Percentiles rank a stretch among this genome's conserved stretches.
Conservation (phyloP, 2,113 vertebrate species). For the Gymnobelideus leadbeateri region DNA sequence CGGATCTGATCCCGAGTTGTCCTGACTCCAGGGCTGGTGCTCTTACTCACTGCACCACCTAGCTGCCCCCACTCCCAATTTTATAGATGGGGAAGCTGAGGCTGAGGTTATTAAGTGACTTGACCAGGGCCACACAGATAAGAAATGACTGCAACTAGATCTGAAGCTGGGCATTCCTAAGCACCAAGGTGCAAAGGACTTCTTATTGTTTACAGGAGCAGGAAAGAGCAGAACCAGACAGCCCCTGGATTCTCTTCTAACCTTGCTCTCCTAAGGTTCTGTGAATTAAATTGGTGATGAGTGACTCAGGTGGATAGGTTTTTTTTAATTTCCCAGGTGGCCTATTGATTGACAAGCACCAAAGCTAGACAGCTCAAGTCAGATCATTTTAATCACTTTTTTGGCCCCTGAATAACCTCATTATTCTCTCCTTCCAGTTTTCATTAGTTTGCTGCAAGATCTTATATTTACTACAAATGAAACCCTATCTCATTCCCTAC, state of each 20-base stretch:
- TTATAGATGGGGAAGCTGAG: neutral
- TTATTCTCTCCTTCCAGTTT: neutral
- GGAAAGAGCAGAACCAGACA: neutral
- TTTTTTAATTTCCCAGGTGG: neutral
- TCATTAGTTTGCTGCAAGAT: neutral
- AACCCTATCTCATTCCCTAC: neutral
- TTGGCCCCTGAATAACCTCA: neutral
- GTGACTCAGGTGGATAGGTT: neutral
- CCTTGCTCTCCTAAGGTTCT: neutral
- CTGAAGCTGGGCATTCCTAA: neutral
- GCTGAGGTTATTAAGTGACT: neutral
- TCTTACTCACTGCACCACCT: too few species aligned
- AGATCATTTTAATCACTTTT: neutral
- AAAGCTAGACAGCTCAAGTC: neutral
- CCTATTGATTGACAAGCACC: neutral
- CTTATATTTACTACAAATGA: neutral
- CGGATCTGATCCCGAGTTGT: too few species aligned
- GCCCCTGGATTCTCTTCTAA: neutral
- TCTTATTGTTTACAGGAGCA: neutral
- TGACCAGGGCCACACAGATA: neutral
- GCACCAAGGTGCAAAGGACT: neutral
- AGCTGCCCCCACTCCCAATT: too few species aligned
- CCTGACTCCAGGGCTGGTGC: too few species aligned
- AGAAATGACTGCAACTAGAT: neutral
- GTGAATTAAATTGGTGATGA: neutral